These are phyloP conservation scores for Corythornis vintsioides DNA, from an alignment of 2,113 vertebrate species.

Conservation along the genomic window DNA sequence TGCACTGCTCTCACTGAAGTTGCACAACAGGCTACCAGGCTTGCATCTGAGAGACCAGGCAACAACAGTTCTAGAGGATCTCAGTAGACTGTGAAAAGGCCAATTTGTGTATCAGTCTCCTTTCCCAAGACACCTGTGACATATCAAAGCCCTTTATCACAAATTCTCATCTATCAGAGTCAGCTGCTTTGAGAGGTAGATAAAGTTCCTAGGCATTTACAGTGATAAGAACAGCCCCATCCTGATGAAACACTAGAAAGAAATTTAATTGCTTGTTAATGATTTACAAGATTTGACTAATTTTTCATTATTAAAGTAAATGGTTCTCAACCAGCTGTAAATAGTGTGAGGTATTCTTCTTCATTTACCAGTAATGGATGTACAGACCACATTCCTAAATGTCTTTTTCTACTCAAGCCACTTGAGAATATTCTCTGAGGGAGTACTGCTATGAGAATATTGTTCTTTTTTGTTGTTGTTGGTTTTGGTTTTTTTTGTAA, in stretches of 20 bases:
- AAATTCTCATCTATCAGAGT: background rate
- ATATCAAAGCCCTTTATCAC: background rate
- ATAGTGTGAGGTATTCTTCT: conserved; percentile 1
- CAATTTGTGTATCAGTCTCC: background rate
- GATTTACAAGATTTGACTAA: conserved; percentile 61
- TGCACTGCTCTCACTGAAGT: background rate
- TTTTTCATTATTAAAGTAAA: conserved; percentile 63
- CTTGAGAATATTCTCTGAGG: background rate
- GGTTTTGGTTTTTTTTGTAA: background rate
- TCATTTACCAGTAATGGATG: background rate
- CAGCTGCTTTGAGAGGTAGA: background rate
- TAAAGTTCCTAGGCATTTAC: background rate
- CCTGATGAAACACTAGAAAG: conserved; percentile 41
- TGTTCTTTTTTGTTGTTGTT: background rate
- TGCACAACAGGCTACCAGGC: background rate
- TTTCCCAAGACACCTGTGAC: background rate
- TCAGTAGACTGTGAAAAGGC: background rate
- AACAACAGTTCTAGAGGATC: background rate
- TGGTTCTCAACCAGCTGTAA: conserved; percentile 26
- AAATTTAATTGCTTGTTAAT: conserved; percentile 60
- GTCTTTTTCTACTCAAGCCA: conserved; percentile 8
- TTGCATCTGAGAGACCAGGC: background rate
- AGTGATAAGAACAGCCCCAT: background rate
- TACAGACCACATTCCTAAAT: background rate
- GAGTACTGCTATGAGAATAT: background rate